Evolutionary conservation across 2,113 vertebrate species (phyloP), one percentile per base, ranked within the genome.

Genomic region (Macheiramphus alcinus): DNA sequence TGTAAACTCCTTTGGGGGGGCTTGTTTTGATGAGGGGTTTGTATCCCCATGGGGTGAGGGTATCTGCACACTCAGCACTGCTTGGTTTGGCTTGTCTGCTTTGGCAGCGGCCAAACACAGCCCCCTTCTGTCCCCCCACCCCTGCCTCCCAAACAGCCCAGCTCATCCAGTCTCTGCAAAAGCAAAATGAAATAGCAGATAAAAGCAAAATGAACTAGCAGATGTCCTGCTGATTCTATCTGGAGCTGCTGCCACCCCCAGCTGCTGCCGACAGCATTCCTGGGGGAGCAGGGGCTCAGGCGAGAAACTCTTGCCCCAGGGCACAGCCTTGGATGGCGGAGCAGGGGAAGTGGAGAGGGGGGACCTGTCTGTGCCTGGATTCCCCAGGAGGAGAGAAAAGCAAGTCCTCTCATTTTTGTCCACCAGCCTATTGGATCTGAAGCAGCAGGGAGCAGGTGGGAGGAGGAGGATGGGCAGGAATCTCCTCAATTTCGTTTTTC

Each of bases 361-460:
- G 13, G 11, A 78, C 12, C 50, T 59, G 42, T 29, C 34, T 4
- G 7, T 23, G 20, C 26, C 16, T 20, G 5, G 26, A 16, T 47
- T 61, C 26, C 19, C 34, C 34, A 32, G 42, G 79, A 61, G 55
- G 21, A 67, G 29, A 38, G 78, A 72, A 85, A 83, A 86, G 53
- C 43, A 48, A 8, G 50, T 81, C 70, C 10, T 29, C 8, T 29
- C 11, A 8, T 21, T 86, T 42, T 47, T 82, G 23, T 19, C n/a
- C 31, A 38, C n/a, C 36, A 36, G 12, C 11, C 58, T 25, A 3
- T 3, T 22, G 21, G 50, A 70, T 32, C 71, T 31, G 27, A 63
- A 73, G 58, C 3, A 6, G 34, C 2, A 3, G n/a, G 62, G 47
- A 25, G 10, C 1, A 0, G 34, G 11, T 14, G 20, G 13, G 21